Conservation (phyloP, 2,797 vertebrate species). For the Pampus argenteus region DNA sequence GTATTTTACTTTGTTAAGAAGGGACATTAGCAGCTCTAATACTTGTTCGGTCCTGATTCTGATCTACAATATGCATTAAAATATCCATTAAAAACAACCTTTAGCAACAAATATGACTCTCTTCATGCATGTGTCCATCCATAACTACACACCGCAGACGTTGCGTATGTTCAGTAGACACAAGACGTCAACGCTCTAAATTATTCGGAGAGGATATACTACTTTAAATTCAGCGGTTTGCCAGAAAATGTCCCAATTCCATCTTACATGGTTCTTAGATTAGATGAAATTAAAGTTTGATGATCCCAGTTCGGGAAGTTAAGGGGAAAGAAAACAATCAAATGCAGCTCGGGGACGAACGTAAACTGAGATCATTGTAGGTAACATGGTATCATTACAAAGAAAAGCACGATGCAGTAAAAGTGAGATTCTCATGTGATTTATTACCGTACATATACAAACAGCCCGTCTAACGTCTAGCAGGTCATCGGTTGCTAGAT, state of each 20-base stretch:
- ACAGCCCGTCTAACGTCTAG: background rate
- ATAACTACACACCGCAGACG: conserved; percentile 13
- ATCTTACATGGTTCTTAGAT: conserved; percentile 69
- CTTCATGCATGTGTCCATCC: background rate
- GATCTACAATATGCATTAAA: no score
- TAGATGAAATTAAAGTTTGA: conserved; percentile 70
- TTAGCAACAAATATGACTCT: background rate
- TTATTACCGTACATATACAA: background rate
- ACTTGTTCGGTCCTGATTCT: no score
- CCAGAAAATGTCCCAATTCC: conserved; percentile 49
- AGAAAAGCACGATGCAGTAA: background rate
- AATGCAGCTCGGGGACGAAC: background rate
- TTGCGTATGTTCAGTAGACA: conserved; percentile 9
- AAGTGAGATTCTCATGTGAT: background rate
- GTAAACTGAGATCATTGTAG: conserved; percentile 16
- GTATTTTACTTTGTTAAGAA: no score
- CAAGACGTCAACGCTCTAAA: conserved; percentile 48
- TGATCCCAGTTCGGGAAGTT: conserved; percentile 55
- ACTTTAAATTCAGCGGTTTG: conserved; percentile 37
- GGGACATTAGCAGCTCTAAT: no score
- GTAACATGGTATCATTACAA: background rate
- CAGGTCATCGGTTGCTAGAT: background rate
- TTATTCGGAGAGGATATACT: conserved; percentile 49
- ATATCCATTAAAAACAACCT: no score
- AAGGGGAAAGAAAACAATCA: conserved; percentile 2